A percentile compares a stretch with the other conserved stretches of the same genome.
Evolutionary conservation across 2,888 invertebrate species (phyloP).

Genomic region (Dasysyrphus tricinctus): DNA sequence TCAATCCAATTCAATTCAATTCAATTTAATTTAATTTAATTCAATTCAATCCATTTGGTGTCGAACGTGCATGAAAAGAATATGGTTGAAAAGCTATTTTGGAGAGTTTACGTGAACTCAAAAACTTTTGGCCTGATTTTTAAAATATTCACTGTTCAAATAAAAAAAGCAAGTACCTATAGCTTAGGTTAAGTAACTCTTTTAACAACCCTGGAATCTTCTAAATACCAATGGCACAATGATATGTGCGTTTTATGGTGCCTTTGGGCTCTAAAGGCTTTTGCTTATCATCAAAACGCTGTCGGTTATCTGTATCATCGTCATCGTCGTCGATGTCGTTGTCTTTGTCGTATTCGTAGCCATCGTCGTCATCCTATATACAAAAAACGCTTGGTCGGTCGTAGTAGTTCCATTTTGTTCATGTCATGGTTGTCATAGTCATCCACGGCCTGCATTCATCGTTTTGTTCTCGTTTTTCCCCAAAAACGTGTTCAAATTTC

Average conservation of each 20-base stretch:
- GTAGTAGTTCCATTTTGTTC: constrained; percentile 23
- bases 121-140: too few species aligned
- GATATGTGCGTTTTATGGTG: constrained; percentile 50
- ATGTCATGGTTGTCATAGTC: constrained; percentile 55
- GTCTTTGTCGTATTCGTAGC: background rate
- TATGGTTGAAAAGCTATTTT: too few species aligned
- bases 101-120: too few species aligned
- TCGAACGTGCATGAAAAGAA: too few species aligned
- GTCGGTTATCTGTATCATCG: constrained; percentile 33
- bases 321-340: background rate
- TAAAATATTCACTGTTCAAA: background rate
- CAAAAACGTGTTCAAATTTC: constrained; percentile 64
- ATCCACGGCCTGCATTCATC: constrained; percentile 59
- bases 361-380: background rate
- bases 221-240: constrained; percentile 42
- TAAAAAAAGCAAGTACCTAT: too few species aligned
- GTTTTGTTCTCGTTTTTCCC: constrained; percentile 64
- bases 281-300: constrained; percentile 54
- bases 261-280: constrained; percentile 32
- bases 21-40: too few species aligned
- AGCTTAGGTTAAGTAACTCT: too few species aligned
- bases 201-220: constrained; percentile 19
- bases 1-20: too few species aligned
- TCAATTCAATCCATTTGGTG: too few species aligned
- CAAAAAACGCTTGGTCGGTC: constrained; percentile 8